phyloP scores from a whole-genome alignment of 2,113 vertebrate genomes.

The Crotalus helleri region DNA sequence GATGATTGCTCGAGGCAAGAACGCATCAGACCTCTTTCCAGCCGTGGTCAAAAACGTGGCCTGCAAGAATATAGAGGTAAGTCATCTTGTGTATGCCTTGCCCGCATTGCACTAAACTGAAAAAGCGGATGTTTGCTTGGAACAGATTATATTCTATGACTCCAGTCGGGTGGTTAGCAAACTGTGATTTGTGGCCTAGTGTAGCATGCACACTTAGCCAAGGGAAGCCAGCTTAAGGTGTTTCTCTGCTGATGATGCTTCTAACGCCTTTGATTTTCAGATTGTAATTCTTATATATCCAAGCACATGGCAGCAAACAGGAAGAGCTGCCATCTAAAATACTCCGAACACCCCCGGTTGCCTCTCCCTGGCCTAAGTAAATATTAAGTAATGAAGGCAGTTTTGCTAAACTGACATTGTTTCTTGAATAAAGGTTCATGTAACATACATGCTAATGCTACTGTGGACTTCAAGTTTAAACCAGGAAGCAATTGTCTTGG shows the following conservation, averaged over 20 bases:
- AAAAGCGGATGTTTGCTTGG: neutral
- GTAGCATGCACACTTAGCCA: neutral
- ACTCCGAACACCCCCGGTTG: neutral
- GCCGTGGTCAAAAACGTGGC: slow-evolving; percentile 98
- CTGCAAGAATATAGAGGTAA: slow-evolving; percentile 98
- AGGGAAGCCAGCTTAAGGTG: neutral
- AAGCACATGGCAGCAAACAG: neutral
- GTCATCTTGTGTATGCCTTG: neutral
- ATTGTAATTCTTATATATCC: neutral
- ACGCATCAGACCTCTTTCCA: slow-evolving; percentile 94
- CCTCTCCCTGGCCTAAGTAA: neutral
- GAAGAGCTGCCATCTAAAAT: neutral
- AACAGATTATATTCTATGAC: neutral
- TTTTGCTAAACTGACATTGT: neutral
- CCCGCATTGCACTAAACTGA: neutral
- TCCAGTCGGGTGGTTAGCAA: neutral
- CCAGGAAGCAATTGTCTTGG: neutral
- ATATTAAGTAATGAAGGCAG: neutral
- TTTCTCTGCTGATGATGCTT: neutral
- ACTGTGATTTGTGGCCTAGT: neutral
- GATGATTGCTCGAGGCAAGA: slow-evolving; percentile 98
- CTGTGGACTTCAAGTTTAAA: neutral
- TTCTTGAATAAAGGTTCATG: neutral
- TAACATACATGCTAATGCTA: too few species aligned
- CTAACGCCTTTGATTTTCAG: neutral